These are phyloP conservation scores for Tachysurus vachellii DNA, from an alignment of 2,113 vertebrate genomes.

Conservation along the genomic window DNA sequence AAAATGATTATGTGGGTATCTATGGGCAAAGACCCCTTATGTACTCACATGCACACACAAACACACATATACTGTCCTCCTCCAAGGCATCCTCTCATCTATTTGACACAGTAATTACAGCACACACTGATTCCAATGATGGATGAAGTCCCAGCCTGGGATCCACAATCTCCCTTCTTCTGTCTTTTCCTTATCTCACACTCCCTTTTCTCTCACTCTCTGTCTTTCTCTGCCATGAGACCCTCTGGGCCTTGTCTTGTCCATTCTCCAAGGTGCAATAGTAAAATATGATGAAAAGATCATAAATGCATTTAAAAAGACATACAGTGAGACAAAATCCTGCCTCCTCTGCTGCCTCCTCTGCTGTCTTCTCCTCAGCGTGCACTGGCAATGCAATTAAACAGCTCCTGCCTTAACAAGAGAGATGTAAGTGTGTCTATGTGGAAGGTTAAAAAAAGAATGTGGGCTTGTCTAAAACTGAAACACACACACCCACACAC, in stretches of 20 bases:
- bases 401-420: slow-evolving; percentile 30
- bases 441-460: slow-evolving; percentile 43
- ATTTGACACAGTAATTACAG: slow-evolving; percentile 85
- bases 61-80: slow-evolving; percentile 54
- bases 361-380: slow-evolving; percentile 20
- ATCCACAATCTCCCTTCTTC: slow-evolving; percentile 59
- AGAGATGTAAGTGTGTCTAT: slow-evolving; percentile 15
- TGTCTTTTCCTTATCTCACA: slow-evolving; percentile 54
- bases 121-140: slow-evolving; percentile 81
- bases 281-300: slow-evolving; percentile 6
- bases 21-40: slow-evolving; percentile 52
- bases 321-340: neutral
- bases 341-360: slow-evolving; percentile 7
- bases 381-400: slow-evolving; percentile 31
- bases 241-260: slow-evolving; percentile 19
- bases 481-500: slow-evolving; percentile 34
- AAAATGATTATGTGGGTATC: slow-evolving; percentile 71
- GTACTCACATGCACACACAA: slow-evolving; percentile 32
- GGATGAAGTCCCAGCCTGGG: slow-evolving; percentile 80
- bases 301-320: slow-evolving; percentile 1
- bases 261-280: neutral
- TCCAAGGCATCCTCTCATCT: slow-evolving; percentile 76
- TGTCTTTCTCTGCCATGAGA: slow-evolving; percentile 37
- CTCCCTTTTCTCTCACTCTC: slow-evolving; percentile 45
- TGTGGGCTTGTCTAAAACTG: neutral